Conservation (phyloP, 2,113 vertebrate species). For the Rhinogobius similis region DNA sequence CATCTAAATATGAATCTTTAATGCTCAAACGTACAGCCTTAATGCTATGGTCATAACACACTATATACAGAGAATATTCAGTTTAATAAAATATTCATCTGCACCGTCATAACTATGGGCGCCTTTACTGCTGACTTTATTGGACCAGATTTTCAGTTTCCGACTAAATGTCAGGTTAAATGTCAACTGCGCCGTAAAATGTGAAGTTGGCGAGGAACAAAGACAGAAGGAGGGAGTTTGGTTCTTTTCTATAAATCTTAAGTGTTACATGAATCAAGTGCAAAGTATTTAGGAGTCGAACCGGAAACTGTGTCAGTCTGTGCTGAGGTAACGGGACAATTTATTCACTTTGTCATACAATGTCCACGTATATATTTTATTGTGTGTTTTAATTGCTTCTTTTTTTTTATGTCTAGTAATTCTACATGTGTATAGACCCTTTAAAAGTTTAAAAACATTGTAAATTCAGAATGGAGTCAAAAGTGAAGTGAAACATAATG, state of each 20-base stretch:
- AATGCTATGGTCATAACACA: neutral
- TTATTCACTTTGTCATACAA: neutral
- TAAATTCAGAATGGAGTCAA: no score
- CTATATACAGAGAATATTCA: neutral
- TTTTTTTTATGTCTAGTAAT: no score
- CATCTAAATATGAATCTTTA: neutral
- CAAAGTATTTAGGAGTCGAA: no score
- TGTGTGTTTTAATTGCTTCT: neutral
- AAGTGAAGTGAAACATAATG: no score
- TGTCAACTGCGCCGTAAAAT: neutral
- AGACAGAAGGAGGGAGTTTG: neutral
- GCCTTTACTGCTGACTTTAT: neutral
- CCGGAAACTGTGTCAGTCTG: neutral
- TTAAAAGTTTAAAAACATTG: no score
- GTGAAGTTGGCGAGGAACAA: neutral
- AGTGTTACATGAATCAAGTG: neutral
- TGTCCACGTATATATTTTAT: neutral
- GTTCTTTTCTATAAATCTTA: neutral
- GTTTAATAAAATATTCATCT: neutral
- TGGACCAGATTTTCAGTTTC: neutral
- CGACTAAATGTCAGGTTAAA: slow-evolving; percentile 6
- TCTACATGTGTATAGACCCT: no score
- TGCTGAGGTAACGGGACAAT: neutral
- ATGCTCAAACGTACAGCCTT: neutral
- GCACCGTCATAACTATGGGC: neutral